These are phyloP conservation scores for Seriola dumerili DNA, from an alignment of 2,113 vertebrate genomes.

Conservation along the genomic window DNA sequence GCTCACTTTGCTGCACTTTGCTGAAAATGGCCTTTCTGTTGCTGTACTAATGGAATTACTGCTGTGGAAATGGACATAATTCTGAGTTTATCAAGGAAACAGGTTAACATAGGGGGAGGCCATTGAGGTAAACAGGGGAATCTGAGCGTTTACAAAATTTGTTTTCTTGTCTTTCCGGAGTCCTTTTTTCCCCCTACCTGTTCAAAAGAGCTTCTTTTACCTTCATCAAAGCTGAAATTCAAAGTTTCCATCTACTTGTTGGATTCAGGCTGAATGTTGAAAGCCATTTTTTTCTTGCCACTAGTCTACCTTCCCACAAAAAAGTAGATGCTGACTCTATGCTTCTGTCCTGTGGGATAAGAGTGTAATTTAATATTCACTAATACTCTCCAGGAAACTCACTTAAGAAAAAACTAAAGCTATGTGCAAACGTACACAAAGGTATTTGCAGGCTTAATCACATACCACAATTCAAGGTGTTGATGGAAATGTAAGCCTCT, in stretches of 20 bases:
- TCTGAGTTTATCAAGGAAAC: neutral
- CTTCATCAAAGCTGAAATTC: neutral
- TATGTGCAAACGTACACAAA: slow-evolving; percentile 5
- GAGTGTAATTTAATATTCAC: slow-evolving; percentile 35
- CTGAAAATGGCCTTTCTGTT: neutral
- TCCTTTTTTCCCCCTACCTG: neutral
- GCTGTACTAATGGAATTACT: neutral
- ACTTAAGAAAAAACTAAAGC: slow-evolving; percentile 43
- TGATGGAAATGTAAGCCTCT: slow-evolving; percentile 43
- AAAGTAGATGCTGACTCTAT: neutral
- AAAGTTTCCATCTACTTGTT: neutral
- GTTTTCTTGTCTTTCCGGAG: neutral
- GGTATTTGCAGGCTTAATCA: slow-evolving; percentile 12
- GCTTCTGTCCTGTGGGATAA: neutral
- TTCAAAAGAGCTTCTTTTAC: neutral
- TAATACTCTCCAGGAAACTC: slow-evolving; percentile 21
- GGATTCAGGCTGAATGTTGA: neutral
- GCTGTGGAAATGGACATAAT: neutral
- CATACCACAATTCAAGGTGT: slow-evolving; percentile 32
- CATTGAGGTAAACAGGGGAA: neutral
- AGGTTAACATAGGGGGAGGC: too few species aligned
- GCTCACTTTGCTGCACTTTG: too few species aligned
- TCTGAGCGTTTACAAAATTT: neutral
- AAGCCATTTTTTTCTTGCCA: neutral
- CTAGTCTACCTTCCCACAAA: neutral